Percentiles rank a stretch among this genome's conserved stretches.
Conservation (phyloP, 2,888 invertebrate species). For the Rhogogaster chlorosoma region DNA sequence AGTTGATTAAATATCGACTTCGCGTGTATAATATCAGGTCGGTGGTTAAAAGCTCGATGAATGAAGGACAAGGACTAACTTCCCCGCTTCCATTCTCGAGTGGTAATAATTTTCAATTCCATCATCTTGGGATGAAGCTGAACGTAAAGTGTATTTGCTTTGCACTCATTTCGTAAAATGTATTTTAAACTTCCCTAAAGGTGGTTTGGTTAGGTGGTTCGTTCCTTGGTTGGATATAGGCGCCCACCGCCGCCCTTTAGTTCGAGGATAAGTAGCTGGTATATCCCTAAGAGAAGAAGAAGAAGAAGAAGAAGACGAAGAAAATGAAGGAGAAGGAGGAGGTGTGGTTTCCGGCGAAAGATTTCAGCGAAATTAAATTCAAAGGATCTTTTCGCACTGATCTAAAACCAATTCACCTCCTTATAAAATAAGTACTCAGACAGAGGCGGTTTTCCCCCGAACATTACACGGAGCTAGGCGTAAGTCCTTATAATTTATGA, state of each 20-base stretch:
- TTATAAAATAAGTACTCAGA: background rate
- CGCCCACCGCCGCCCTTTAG: slow-evolving; percentile 27
- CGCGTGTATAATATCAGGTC: background rate
- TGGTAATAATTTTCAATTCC: slow-evolving; percentile 48
- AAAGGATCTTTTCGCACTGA: slow-evolving; percentile 35
- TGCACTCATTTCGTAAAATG: slow-evolving; percentile 49
- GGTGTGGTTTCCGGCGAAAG: slow-evolving; percentile 22
- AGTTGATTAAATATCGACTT: slow-evolving; percentile 10
- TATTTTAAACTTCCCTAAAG: slow-evolving; percentile 38
- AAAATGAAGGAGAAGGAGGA: background rate
- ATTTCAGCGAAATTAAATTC: slow-evolving; percentile 49
- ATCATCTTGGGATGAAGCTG: slow-evolving; percentile 35
- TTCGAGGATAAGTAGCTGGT: slow-evolving; percentile 15
- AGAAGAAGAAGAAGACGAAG: background rate
- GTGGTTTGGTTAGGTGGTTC: background rate
- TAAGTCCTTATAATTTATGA: background rate
- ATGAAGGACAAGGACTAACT: slow-evolving; percentile 13
- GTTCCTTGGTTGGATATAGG: slow-evolving; percentile 11
- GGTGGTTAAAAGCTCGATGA: background rate
- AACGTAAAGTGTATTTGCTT: slow-evolving; percentile 45
- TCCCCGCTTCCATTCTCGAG: background rate
- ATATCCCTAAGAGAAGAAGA: background rate
- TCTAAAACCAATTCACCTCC: background rate
- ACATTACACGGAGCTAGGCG: background rate
- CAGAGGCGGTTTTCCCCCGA: background rate